phyloP scores from a whole-genome alignment of 2,797 vertebrate species.

The Acomys russatus region DNA sequence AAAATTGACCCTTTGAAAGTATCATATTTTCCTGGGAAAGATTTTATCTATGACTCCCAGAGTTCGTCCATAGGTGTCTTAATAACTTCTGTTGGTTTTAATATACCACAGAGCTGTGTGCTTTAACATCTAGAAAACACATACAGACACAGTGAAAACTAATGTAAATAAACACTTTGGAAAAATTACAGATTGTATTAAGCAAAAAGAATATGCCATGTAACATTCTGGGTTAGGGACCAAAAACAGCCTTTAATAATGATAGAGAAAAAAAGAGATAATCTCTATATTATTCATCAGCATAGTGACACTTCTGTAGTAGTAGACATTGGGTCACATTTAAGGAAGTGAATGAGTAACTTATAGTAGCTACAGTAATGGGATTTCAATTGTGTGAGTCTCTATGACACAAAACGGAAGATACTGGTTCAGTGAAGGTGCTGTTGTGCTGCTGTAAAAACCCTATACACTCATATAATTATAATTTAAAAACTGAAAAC shows the following conservation, averaged over 20 bases:
- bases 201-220: background rate
- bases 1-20: background rate
- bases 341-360: background rate
- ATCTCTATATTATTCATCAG: background rate
- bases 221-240: background rate
- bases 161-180: background rate
- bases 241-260: background rate
- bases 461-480: background rate
- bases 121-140: background rate
- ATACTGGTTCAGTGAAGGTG: background rate
- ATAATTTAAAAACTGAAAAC: background rate
- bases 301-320: background rate
- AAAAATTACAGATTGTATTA: background rate
- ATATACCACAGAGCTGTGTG: background rate
- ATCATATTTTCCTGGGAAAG: background rate
- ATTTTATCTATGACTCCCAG: background rate
- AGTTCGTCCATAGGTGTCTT: background rate
- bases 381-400: background rate
- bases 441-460: accelerated
- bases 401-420: background rate
- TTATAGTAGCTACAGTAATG: background rate
- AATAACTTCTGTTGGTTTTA: background rate
- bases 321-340: background rate
- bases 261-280: background rate
- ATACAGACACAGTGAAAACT: background rate